These are phyloP conservation scores for Charaxes varanes DNA, from an alignment of 1,140 invertebrate species.

Conservation along the genomic window DNA sequence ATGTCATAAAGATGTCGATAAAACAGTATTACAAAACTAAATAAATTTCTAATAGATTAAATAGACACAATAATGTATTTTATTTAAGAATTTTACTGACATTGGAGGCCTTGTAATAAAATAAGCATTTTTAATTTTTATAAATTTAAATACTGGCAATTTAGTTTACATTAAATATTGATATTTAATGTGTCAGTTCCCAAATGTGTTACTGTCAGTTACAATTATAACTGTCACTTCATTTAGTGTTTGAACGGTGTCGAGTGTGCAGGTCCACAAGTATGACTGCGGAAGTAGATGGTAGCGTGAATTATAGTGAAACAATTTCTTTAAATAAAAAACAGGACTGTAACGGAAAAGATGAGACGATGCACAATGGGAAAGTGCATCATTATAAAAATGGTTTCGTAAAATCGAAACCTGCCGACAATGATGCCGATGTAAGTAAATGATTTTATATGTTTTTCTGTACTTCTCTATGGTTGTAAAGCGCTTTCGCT, in stretches of 20 bases:
- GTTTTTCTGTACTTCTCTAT: no score
- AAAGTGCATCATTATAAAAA: slow-evolving; percentile 36
- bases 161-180: no score
- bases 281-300: slow-evolving; percentile 38
- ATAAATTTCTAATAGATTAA: no score
- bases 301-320: slow-evolving; percentile 25
- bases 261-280: slow-evolving; percentile 18
- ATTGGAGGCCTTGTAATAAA: no score
- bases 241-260: background rate
- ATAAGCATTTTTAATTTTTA: no score
- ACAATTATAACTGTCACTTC: background rate
- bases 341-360: slow-evolving; percentile 29
- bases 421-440: slow-evolving; percentile 28
- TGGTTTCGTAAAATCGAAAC: slow-evolving; percentile 31
- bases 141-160: no score
- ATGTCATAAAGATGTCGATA: no score
- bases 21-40: slow-evolving; percentile 11
- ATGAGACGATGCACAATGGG: slow-evolving; percentile 36
- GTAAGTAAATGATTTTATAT: slow-evolving; percentile 41
- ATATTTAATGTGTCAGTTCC: no score
- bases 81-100: no score
- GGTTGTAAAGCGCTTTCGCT: no score
- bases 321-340: slow-evolving; percentile 14
- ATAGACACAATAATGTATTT: no score
- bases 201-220: background rate